These are phyloP conservation scores for Heterotis niloticus DNA, from an alignment of 2,113 vertebrate species.

Conservation along the genomic window DNA sequence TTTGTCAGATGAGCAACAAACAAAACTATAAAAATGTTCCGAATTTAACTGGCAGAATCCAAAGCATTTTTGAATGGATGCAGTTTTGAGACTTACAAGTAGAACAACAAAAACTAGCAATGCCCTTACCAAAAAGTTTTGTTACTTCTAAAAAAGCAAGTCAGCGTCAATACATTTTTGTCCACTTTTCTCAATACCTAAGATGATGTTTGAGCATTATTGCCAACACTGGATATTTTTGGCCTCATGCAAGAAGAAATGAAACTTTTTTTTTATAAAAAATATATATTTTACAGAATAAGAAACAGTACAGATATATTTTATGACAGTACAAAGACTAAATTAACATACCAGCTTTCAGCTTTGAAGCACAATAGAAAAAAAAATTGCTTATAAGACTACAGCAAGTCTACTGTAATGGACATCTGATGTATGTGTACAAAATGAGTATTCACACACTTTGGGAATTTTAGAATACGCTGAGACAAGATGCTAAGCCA, in stretches of 20 bases:
- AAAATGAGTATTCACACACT: constrained; percentile 80
- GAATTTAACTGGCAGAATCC: constrained; percentile 39
- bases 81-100: not conserved
- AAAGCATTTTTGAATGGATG: constrained; percentile 29
- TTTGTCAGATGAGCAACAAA: constrained; percentile 43
- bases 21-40: constrained; percentile 37
- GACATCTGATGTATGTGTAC: constrained; percentile 78
- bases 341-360: constrained; percentile 90
- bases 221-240: too few relatives aligned
- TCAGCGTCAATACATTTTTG: too few relatives aligned
- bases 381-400: constrained; percentile 83
- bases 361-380: constrained; percentile 90
- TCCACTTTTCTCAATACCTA: too few relatives aligned
- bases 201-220: too few relatives aligned
- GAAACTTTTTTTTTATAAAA: constrained; percentile 84
- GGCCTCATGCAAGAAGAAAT: constrained; percentile 18
- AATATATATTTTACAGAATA: constrained; percentile 99
- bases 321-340: constrained; percentile 99
- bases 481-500: constrained; percentile 83
- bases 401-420: constrained; percentile 87
- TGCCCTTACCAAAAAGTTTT: too few relatives aligned
- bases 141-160: too few relatives aligned
- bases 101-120: too few relatives aligned
- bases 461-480: constrained; percentile 80
- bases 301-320: constrained; percentile 99